Evolutionary conservation across 2,888 invertebrate genomes (phyloP).

Genomic region (Drosophila glabriapex): DNA sequence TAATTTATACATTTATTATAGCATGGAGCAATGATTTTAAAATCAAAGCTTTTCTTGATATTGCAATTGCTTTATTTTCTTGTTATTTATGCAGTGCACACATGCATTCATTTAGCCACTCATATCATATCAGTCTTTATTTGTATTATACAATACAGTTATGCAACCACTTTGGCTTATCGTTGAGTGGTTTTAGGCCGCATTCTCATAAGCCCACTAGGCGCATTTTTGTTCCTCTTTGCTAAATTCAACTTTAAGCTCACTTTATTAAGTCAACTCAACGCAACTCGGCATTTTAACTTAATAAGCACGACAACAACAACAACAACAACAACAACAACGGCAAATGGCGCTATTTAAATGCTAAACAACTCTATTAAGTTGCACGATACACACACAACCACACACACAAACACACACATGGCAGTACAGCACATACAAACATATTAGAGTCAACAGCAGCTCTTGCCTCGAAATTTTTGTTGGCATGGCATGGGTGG

Average conservation of each 20-base stretch:
- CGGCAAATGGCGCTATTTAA: slow-evolving; percentile 75
- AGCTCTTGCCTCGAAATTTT: slow-evolving; percentile 44
- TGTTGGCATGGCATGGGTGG: background rate
- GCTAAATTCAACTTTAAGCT: slow-evolving; percentile 64
- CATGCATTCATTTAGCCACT: slow-evolving; percentile 6
- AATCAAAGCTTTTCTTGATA: background rate
- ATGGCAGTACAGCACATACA: slow-evolving; percentile 29
- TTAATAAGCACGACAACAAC: slow-evolving; percentile 69
- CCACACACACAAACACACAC: slow-evolving; percentile 37
- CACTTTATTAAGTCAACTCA: slow-evolving; percentile 75
- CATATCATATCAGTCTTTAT: slow-evolving; percentile 31
- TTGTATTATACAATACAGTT: slow-evolving; percentile 46
- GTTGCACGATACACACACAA: slow-evolving; percentile 71
- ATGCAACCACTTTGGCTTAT: slow-evolving; percentile 62
- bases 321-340: slow-evolving; percentile 42
- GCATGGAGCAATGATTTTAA: background rate
- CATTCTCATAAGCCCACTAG: slow-evolving; percentile 45
- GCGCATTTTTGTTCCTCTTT: slow-evolving; percentile 34
- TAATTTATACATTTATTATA: background rate
- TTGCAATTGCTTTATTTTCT: background rate
- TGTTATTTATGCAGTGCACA: background rate
- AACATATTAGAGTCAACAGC: slow-evolving; percentile 57
- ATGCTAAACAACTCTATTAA: slow-evolving; percentile 80
- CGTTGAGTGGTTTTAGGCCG: slow-evolving; percentile 49
- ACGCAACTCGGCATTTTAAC: slow-evolving; percentile 62